Conservation (phyloP, 2,797 vertebrate genomes). For the Zenarchopterus dispar region DNA sequence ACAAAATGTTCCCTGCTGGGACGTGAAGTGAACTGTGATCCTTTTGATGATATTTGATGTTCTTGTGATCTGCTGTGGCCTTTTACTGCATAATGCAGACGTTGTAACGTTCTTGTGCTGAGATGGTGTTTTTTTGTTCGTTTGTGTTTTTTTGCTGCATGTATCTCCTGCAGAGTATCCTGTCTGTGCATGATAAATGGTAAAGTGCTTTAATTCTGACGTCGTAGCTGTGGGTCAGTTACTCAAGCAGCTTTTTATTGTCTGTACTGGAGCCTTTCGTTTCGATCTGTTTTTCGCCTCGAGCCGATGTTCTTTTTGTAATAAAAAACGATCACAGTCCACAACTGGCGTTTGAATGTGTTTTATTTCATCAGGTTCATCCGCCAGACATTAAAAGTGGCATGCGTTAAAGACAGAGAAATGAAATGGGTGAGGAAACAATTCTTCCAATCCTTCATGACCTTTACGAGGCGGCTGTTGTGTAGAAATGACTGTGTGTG, state of each 20-base stretch:
- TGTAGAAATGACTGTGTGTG: background rate
- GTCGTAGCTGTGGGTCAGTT: slow-evolving; percentile 69
- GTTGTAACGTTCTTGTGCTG: slow-evolving; percentile 59
- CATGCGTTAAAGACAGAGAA: slow-evolving; percentile 42
- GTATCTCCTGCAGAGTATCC: slow-evolving; percentile 48
- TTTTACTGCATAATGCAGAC: slow-evolving; percentile 66
- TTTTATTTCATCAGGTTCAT: slow-evolving; percentile 49
- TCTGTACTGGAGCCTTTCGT: slow-evolving; percentile 63
- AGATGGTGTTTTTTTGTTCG: slow-evolving; percentile 29
- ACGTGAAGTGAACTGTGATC: slow-evolving; percentile 58
- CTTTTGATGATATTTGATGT: slow-evolving; percentile 58
- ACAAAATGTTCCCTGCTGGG: slow-evolving; percentile 22
- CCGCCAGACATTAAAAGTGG: slow-evolving; percentile 7
- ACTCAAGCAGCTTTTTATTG: slow-evolving; percentile 62
- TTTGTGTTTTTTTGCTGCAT: slow-evolving; percentile 37
- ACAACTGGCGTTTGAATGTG: slow-evolving; percentile 25
- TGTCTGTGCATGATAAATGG: slow-evolving; percentile 73
- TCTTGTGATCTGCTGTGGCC: slow-evolving; percentile 77
- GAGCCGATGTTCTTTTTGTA: slow-evolving; percentile 58
- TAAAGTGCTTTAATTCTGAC: slow-evolving; percentile 67
- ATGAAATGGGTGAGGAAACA: slow-evolving; percentile 23
- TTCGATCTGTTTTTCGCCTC: slow-evolving; percentile 56
- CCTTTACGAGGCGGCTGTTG: slow-evolving; percentile 50
- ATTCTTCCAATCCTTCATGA: slow-evolving; percentile 35
- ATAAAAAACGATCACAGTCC: slow-evolving; percentile 68